Evolutionary conservation across 2,888 invertebrate genomes (phyloP).

Genomic region (Eulithis testata): DNA sequence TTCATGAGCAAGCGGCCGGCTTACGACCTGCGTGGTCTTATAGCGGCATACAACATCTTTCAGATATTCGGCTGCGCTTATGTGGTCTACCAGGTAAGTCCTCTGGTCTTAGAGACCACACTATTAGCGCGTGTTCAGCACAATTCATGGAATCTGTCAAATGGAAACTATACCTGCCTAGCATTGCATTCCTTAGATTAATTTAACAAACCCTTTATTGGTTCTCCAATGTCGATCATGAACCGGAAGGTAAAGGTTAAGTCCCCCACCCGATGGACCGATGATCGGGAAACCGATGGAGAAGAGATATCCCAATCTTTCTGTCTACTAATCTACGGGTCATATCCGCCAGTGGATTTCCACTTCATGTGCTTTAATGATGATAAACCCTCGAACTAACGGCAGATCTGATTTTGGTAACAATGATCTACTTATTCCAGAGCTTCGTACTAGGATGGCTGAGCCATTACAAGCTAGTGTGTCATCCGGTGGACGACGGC

Average conservation of each 20-base stretch:
- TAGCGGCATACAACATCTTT: conserved; percentile 87
- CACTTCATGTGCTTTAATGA: neutral
- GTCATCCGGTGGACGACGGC: conserved; percentile 88
- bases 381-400: neutral
- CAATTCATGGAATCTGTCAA: no score
- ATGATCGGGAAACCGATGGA: no score
- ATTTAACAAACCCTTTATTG: no score
- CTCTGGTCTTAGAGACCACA: neutral
- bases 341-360: no score
- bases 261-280: no score
- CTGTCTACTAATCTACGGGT: no score
- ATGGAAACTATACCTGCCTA: no score
- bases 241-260: no score
- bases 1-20: conserved; percentile 88
- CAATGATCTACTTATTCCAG: conserved; percentile 50
- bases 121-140: neutral
- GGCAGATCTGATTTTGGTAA: no score
- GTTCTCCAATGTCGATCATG: no score
- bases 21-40: conserved; percentile 84
- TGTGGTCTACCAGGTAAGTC: conserved; percentile 84
- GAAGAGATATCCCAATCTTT: no score
- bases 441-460: conserved; percentile 84
- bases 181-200: no score
- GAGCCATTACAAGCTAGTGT: conserved; percentile 86
- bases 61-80: conserved; percentile 87